Base-by-base conservation (phyloP, 2,888 invertebrate genomes). In the Malacosoma neustria region DNA sequence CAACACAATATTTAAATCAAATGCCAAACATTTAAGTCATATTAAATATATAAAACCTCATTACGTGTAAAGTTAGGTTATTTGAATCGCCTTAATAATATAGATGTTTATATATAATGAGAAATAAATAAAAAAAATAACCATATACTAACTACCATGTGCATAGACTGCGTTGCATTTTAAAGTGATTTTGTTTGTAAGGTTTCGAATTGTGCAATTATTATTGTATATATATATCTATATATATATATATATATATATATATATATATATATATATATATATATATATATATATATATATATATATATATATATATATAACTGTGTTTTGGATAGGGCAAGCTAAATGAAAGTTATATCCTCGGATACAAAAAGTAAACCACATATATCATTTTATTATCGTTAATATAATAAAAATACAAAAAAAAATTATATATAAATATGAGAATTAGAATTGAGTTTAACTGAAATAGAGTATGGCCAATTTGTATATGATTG, bases 121-220 rank as follows among this genome's bases (percentile, higher is more conserved):
- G 59, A 56, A 58, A 54, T 54, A 59, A 59, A 48, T 55, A 56
- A 46, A 57, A 49, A 64, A n/a, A n/a, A n/a, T n/a, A n/a, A n/a
- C n/a, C n/a, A n/a, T n/a, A n/a, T n/a, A 62, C 49, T 65, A 68
- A 68, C 61, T 77, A 79, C 73, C 77, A 72, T 45, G 57, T 74
- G 77, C 73, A 71, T 69, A 79, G 80, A 80, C 79, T 81, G 81
- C 65, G 61, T 70, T 67, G 82, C 81, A 81, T 81, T 82, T 81
- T 59, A 67, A 61, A 74, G 75, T 76, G 76, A 65, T 65, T 65
- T 60, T 49, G 41, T 61, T 55, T 46, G 40, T 55, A 61, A 55
- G 46, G 54, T 58, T 22, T 22, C 61, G 58, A 52, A 46, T 49
- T 51, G 53, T 70, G 69, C 69, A 68, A 68, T 62, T 57, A 45